These are phyloP conservation scores for Nothoprocta pentlandii DNA, from an alignment of 2,113 vertebrate genomes.

Conservation along the genomic window DNA sequence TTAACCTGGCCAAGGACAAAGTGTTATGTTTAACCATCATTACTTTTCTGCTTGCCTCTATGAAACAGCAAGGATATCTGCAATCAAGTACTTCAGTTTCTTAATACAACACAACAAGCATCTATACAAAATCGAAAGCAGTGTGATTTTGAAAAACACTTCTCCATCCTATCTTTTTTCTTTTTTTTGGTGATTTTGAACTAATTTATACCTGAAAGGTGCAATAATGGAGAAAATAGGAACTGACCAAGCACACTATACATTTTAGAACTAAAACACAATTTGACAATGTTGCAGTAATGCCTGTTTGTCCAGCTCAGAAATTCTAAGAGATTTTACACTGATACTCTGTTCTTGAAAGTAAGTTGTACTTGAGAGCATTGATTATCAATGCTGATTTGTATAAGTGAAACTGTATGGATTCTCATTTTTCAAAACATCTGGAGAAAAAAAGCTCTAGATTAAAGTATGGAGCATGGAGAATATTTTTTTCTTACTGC, in stretches of 20 bases:
- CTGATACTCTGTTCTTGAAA: background rate
- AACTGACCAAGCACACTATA: background rate
- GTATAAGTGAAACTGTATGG: background rate
- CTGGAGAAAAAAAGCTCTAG: background rate
- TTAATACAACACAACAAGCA: background rate
- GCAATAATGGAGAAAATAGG: background rate
- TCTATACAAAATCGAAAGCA: background rate
- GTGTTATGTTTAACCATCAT: background rate
- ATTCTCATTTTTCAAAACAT: background rate
- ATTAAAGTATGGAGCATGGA: background rate
- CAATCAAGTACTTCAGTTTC: background rate
- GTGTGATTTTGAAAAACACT: background rate
- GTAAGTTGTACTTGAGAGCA: rapidly evolving
- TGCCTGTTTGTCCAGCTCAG: background rate
- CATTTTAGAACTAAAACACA: background rate
- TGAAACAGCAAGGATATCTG: background rate
- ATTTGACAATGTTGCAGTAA: background rate
- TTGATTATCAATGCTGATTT: background rate
- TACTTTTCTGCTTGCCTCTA: background rate
- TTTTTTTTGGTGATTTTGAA: background rate
- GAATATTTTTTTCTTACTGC: background rate
- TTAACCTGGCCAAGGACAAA: slow-evolving; percentile 65
- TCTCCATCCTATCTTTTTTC: background rate
- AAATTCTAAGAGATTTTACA: background rate
- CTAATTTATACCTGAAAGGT: background rate